A percentile compares a stretch with the other conserved stretches of the same genome.
These are phyloP conservation scores for Drosophila hamatofila DNA, from an alignment of 2,888 invertebrate genomes.

Conservation along the genomic window DNA sequence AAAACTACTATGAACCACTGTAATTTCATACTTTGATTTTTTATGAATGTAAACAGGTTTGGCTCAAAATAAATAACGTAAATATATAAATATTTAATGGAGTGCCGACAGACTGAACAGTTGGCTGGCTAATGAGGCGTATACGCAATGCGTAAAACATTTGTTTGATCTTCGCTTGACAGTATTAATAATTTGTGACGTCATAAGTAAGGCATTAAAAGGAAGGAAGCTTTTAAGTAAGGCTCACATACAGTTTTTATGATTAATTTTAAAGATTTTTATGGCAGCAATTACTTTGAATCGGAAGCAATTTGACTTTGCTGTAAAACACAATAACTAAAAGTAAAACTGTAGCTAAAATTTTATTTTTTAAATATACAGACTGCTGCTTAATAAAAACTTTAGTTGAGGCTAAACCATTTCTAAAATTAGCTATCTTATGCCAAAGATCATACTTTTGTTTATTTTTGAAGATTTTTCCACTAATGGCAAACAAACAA, in stretches of 20 bases:
- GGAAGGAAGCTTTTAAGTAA: neutral
- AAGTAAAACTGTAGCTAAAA: neutral
- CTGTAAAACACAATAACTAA: neutral
- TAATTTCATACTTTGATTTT: constrained; percentile 65
- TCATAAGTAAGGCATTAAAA: neutral
- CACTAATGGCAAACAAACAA: no score
- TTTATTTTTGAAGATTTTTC: no score
- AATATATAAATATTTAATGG: constrained; percentile 59
- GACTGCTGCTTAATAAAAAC: no score
- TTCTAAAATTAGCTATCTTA: no score
- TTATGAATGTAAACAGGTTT: constrained; percentile 58
- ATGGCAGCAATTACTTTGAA: neutral
- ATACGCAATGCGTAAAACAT: constrained; percentile 37
- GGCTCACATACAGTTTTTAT: neutral
- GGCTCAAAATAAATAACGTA: constrained; percentile 31
- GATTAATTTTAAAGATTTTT: neutral
- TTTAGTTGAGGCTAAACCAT: no score
- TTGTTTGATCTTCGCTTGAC: constrained; percentile 31
- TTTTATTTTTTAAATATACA: no score
- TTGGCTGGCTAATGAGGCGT: constrained; percentile 29
- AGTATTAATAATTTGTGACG: neutral
- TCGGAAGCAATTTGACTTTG: neutral
- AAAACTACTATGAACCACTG: constrained; percentile 31
- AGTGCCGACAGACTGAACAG: constrained; percentile 11
- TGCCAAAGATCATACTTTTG: no score